phyloP scores from a whole-genome alignment of 2,113 vertebrate genomes.

The Emydura subglobosa region DNA sequence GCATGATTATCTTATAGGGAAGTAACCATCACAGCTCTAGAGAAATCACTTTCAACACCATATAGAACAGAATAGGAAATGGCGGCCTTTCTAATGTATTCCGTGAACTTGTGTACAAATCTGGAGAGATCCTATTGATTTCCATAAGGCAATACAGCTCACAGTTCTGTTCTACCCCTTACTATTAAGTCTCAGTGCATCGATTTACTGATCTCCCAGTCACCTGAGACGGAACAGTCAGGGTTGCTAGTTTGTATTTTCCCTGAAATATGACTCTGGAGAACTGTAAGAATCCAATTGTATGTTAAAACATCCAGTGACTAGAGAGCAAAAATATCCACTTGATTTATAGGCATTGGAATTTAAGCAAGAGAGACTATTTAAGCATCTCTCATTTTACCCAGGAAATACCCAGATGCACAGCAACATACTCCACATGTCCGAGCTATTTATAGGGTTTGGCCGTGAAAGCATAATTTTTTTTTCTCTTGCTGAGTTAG shows the following conservation, averaged over 20 bases:
- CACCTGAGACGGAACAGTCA: not conserved
- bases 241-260: not conserved
- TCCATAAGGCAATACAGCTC: not conserved
- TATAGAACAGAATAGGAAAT: not conserved
- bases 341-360: not conserved
- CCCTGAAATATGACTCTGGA: not conserved
- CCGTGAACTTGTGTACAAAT: not conserved
- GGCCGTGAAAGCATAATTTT: not conserved
- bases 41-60: not conserved
- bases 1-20: not conserved
- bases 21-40: not conserved
- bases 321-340: not conserved
- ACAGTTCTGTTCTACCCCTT: not conserved
- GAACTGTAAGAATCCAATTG: not conserved
- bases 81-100: not conserved
- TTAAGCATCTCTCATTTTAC: not conserved
- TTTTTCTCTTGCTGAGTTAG: not conserved
- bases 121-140: not conserved
- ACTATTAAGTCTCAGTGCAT: not conserved
- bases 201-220: not conserved
- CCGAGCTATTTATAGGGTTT: conserved; percentile 16
- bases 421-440: not conserved
- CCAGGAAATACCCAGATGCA: not conserved
- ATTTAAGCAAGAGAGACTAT: not conserved
- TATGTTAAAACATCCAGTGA: not conserved